Evolutionary conservation across 2,113 vertebrate genomes (phyloP).

Genomic region (Oryzias melastigma): DNA sequence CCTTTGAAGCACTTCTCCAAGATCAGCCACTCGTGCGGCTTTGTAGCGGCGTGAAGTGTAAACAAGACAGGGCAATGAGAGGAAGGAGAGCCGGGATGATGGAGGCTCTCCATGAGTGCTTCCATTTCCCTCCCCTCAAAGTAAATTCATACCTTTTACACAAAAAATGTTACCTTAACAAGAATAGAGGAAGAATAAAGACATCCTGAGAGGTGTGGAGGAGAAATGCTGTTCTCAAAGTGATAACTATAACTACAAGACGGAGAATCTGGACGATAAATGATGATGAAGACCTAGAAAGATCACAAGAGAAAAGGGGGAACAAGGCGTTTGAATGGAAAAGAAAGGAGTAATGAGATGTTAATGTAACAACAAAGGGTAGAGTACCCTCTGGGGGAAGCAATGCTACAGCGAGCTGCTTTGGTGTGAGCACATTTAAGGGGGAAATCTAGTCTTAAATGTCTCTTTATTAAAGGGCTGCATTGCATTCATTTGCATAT

Average conservation of each 20-base stretch:
- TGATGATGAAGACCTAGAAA: neutral
- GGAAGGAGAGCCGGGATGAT: neutral
- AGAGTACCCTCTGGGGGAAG: slow-evolving; percentile 56
- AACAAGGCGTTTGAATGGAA: slow-evolving; percentile 42
- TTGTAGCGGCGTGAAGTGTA: neutral
- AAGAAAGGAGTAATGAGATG: slow-evolving; percentile 67
- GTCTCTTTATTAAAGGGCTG: slow-evolving; percentile 43
- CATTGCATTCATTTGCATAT: slow-evolving; percentile 35
- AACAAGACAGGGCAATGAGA: neutral
- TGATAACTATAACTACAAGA: slow-evolving; percentile 6
- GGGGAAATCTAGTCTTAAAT: slow-evolving; percentile 34
- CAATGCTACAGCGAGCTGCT: slow-evolving; percentile 45
- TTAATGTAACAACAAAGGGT: slow-evolving; percentile 69
- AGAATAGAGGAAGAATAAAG: neutral
- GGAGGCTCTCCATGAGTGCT: slow-evolving; percentile 1
- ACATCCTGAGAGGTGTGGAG: neutral
- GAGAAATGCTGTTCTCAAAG: slow-evolving; percentile 11
- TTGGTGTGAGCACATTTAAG: slow-evolving; percentile 30
- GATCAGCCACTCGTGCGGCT: slow-evolving; percentile 37
- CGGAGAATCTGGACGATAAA: slow-evolving; percentile 2
- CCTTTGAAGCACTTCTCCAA: slow-evolving; percentile 42
- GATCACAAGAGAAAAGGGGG: slow-evolving; percentile 34
- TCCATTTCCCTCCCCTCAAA: too few species aligned
- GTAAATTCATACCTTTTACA: too few species aligned
- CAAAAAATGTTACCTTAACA: too few species aligned